Conservation (phyloP, 2,888 invertebrate genomes). For the Chironomus tentans region DNA sequence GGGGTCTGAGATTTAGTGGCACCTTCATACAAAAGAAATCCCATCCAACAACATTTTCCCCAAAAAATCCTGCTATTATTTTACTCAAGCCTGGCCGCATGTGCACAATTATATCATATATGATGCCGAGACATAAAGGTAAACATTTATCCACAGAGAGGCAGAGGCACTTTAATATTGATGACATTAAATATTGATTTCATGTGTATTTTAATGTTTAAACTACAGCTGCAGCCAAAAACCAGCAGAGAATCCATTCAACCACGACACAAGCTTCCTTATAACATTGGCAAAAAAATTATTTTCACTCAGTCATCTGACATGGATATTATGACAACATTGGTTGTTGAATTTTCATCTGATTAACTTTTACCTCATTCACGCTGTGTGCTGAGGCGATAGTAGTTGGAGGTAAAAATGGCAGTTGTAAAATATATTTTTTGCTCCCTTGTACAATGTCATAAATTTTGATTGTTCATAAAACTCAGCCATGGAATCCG, state of each 20-base stretch:
- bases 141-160: background rate
- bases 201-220: conserved; percentile 9
- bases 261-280: no score
- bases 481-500: background rate
- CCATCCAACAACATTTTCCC: no score
- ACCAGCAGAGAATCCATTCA: background rate
- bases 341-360: background rate
- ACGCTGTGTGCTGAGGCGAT: background rate
- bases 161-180: conserved; percentile 3
- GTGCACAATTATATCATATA: background rate
- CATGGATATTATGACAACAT: background rate
- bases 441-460: background rate
- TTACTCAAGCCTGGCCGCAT: background rate
- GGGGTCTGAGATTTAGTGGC: no score
- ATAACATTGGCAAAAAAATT: no score
- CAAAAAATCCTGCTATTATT: background rate
- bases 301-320: background rate
- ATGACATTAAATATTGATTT: conserved; percentile 25
- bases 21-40: no score
- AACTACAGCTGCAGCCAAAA: background rate
- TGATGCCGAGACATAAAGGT: background rate
- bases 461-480: conserved; percentile 26
- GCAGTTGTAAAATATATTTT: background rate
- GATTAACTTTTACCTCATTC: background rate
- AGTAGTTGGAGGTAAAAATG: background rate